Evolutionary conservation across 2,113 vertebrate species (phyloP).

Genomic region (Callocephalon fimbriatum): DNA sequence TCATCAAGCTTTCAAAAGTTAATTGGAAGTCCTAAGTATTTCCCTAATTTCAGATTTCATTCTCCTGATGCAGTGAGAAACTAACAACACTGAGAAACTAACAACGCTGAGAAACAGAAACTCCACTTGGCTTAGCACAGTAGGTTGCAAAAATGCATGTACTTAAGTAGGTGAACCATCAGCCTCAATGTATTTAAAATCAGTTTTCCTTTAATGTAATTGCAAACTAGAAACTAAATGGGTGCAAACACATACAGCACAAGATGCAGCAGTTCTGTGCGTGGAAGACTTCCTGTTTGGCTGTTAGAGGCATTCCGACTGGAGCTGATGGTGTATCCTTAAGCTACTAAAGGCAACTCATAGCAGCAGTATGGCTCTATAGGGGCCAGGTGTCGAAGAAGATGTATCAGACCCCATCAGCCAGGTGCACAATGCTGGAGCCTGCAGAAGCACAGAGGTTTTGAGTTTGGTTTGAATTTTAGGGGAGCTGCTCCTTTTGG

Average conservation of each 20-base stretch:
- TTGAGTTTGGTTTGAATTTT: not conserved
- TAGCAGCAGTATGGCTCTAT: not conserved
- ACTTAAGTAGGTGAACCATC: not conserved
- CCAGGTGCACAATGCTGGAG: not conserved
- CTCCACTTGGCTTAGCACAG: not conserved
- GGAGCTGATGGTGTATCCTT: not conserved
- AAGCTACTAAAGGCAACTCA: not conserved
- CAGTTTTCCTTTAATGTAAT: not conserved
- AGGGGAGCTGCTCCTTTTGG: not conserved
- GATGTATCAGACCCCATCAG: not conserved
- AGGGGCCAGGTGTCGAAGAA: rapidly evolving
- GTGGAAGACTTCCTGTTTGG: not conserved
- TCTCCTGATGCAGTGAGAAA: slow-evolving; percentile 45
- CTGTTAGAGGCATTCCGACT: not conserved
- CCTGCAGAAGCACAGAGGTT: not conserved
- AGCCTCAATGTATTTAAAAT: not conserved
- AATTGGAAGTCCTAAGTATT: slow-evolving; percentile 44
- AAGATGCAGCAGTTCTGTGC: not conserved
- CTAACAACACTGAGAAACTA: not conserved
- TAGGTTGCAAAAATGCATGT: not conserved
- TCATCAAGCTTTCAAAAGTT: slow-evolving; percentile 49
- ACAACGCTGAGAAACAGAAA: not conserved
- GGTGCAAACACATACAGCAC: not conserved
- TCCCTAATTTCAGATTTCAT: slow-evolving; percentile 13
- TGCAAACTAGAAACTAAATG: not conserved